These are phyloP conservation scores for Drosophila pectinifera DNA, from an alignment of 1,140 invertebrate species.

Conservation along the genomic window DNA sequence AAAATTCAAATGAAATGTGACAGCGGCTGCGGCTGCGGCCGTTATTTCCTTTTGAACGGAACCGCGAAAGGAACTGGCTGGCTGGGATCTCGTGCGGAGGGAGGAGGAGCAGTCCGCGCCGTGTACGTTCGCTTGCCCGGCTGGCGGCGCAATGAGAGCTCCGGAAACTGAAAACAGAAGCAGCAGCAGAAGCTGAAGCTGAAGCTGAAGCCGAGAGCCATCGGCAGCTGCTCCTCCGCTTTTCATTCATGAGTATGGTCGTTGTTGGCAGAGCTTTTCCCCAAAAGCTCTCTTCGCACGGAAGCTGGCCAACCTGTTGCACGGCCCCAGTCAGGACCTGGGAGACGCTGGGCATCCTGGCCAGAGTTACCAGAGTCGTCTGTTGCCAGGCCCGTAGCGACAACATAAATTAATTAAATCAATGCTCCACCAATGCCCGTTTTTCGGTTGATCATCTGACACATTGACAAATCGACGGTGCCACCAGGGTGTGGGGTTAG, in stretches of 20 bases:
- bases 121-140: constrained; percentile 75
- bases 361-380: constrained; percentile 61
- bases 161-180: constrained; percentile 34
- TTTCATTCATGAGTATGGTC: constrained; percentile 71
- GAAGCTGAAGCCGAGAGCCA: constrained; percentile 34
- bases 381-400: constrained; percentile 62
- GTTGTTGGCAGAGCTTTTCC: constrained; percentile 48
- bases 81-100: constrained; percentile 28
- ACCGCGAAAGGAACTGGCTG: constrained; percentile 13
- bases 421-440: constrained; percentile 61
- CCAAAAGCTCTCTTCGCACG: constrained; percentile 45
- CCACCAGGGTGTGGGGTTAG: neutral
- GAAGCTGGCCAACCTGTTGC: constrained; percentile 71
- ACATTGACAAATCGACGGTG: constrained; percentile 72
- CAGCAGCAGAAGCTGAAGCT: constrained; percentile 34
- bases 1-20: constrained; percentile 74
- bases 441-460: constrained; percentile 50
- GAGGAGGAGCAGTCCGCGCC: constrained; percentile 40
- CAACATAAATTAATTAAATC: constrained; percentile 82
- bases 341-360: constrained; percentile 27
- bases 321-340: constrained; percentile 1
- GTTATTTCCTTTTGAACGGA: constrained; percentile 27
- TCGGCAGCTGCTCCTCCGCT: constrained; percentile 32
- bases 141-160: constrained; percentile 72
- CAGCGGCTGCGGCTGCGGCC: constrained; percentile 24